A percentile compares a stretch with the other conserved stretches of the same genome.
Conservation (phyloP, 2,888 invertebrate species). For the Aporophyla nigra region DNA sequence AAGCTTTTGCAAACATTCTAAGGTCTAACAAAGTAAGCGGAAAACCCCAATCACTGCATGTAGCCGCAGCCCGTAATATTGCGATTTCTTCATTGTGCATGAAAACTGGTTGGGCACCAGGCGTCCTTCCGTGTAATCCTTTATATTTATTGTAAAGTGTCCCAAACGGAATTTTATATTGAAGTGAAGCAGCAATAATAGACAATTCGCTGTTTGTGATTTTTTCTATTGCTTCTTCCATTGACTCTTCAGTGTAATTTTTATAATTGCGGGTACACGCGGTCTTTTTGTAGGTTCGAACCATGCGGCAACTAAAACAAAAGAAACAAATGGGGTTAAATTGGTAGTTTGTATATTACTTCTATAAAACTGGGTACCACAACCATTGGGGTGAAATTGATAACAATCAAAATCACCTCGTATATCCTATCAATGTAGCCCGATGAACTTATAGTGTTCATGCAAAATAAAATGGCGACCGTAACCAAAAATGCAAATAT, state of each 20-base stretch:
- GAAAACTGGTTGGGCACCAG: conserved; percentile 40
- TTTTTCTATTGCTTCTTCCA: conserved; percentile 52
- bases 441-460: no score
- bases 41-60: conserved; percentile 35
- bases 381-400: no score
- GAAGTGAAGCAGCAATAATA: conserved; percentile 44
- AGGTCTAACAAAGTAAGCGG: conserved; percentile 33
- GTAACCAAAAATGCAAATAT: no score
- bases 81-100: conserved; percentile 27
- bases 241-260: conserved; percentile 41
- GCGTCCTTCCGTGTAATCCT: conserved; percentile 35
- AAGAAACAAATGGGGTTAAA: background rate
- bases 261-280: conserved; percentile 40
- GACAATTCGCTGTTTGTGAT: conserved; percentile 38
- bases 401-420: no score
- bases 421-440: no score
- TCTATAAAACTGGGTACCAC: no score
- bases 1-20: conserved; percentile 43
- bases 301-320: conserved; percentile 20
- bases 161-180: conserved; percentile 36
- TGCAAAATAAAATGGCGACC: no score
- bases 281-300: conserved; percentile 4
- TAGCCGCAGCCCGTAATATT: conserved; percentile 26
- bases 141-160: conserved; percentile 38
- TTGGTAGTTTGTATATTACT: no score